Conservation (phyloP, 2,113 vertebrate species). For the Phyllostomus discolor region DNA sequence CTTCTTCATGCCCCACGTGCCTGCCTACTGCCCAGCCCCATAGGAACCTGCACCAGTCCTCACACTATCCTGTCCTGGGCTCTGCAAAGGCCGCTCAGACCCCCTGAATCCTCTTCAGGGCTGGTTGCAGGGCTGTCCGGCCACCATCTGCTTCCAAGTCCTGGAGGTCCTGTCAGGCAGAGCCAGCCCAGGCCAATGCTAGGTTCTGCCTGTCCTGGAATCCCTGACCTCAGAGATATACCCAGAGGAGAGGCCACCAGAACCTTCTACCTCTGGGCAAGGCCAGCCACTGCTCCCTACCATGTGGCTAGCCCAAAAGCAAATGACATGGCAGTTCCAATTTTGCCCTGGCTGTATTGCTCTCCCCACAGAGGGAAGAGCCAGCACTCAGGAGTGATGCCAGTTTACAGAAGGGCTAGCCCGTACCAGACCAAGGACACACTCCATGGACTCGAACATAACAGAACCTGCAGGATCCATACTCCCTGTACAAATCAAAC, state of each 20-base stretch:
- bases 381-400: fast-evolving
- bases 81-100: neutral
- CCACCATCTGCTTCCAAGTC: neutral
- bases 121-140: neutral
- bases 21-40: fast-evolving
- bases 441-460: neutral
- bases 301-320: neutral
- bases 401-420: neutral
- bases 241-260: neutral
- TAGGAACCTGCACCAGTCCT: neutral
- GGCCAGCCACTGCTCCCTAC: neutral
- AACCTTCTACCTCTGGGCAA: neutral
- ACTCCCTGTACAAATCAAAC: neutral
- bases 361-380: neutral
- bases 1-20: too few relatives aligned
- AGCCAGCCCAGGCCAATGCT: neutral
- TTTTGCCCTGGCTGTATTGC: neutral
- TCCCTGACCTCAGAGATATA: neutral
- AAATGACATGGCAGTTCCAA: fast-evolving
- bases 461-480: neutral
- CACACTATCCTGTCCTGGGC: neutral
- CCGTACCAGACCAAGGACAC: fast-evolving
- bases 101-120: neutral
- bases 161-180: neutral
- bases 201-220: neutral